Percentiles rank a stretch among this genome's conserved stretches.
phyloP scores from a whole-genome alignment of 2,888 invertebrate genomes.

The Rotaria macrura region DNA sequence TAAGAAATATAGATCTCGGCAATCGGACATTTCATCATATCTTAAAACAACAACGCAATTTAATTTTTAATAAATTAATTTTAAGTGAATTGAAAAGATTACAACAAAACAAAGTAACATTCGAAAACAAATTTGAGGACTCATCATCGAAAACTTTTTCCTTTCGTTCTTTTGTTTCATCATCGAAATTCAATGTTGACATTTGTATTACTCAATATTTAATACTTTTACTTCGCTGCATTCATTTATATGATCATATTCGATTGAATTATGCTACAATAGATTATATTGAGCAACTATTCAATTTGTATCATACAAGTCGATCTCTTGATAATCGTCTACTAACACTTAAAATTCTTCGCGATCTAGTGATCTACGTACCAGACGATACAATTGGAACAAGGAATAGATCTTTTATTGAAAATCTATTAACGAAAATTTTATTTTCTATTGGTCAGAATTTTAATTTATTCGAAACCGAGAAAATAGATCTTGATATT shows the following conservation, averaged over 20 bases:
- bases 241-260: not conserved
- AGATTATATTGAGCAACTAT: not conserved
- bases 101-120: too few species aligned
- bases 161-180: not conserved
- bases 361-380: not conserved
- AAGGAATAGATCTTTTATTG: not conserved
- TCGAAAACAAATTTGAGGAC: too few species aligned
- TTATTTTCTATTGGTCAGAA: not conserved
- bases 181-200: not conserved
- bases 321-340: not conserved
- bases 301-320: not conserved
- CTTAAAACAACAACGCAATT: not conserved
- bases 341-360: not conserved
- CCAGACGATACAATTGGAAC: not conserved
- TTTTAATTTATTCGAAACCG: too few species aligned
- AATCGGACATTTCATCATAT: not conserved
- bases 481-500: not conserved
- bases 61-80: not conserved
- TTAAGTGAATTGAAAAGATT: not conserved
- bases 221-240: not conserved
- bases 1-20: not conserved
- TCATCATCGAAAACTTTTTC: not conserved
- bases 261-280: not conserved
- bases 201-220: not conserved
- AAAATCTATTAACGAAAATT: not conserved